A percentile compares a stretch with the other conserved stretches of the same genome.
Conservation (phyloP, 2,797 vertebrate genomes). For the Buceros bicornis region DNA sequence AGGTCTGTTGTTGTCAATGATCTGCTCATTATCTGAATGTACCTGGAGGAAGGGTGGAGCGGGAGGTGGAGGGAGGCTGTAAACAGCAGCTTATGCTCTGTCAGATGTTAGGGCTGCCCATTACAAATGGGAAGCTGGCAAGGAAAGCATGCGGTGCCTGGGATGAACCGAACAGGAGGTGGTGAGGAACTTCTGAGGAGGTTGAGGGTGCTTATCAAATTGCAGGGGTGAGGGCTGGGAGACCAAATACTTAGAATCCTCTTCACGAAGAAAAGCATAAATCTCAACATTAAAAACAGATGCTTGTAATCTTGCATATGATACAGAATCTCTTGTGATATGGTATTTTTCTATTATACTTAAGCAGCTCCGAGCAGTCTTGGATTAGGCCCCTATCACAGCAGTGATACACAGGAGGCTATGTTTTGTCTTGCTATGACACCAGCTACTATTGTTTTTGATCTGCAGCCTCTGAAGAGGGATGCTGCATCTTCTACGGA, state of each 20-base stretch:
- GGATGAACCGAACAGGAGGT: not conserved
- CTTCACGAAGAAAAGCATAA: not conserved
- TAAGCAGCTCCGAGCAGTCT: constrained; percentile 49
- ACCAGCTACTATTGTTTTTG: constrained; percentile 74
- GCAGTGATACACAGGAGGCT: constrained; percentile 60
- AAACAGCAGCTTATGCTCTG: not conserved
- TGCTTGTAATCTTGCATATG: constrained; percentile 41
- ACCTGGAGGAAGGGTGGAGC: not conserved
- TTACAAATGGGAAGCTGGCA: not conserved
- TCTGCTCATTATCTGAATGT: not conserved
- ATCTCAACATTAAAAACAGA: constrained; percentile 17
- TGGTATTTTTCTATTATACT: not conserved
- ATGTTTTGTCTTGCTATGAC: constrained; percentile 73
- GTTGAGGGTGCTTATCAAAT: not conserved
- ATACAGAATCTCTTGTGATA: constrained; percentile 59
- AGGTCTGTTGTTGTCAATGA: not conserved
- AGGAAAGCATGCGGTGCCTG: not conserved
- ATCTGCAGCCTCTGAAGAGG: constrained; percentile 77
- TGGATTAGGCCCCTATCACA: constrained; percentile 71
- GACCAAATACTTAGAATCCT: not conserved
- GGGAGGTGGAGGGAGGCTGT: not conserved
- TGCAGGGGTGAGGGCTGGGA: not conserved
- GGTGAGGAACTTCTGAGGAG: not conserved
- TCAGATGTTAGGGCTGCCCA: not conserved
- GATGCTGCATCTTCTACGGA: constrained; percentile 74